Base-by-base conservation (phyloP, 2,888 invertebrate genomes). In the Uloborus plumipes region DNA sequence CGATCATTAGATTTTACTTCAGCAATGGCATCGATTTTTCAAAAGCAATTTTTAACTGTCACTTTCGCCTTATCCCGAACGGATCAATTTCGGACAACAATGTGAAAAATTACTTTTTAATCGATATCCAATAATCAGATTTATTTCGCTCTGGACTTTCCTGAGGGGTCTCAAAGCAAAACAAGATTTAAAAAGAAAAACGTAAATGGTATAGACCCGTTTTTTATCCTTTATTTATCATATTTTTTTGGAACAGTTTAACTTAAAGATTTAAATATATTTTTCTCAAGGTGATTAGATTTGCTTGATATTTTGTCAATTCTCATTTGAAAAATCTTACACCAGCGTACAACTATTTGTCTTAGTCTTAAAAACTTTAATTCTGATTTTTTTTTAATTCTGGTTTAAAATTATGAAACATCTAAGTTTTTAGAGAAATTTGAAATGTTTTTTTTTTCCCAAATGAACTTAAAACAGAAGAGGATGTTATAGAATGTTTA, bases 31-130 rank as follows among this genome's bases (percentile, higher is more conserved):
- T 82, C 83, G 83, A 83, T 83, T 73, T 67, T 62, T 66, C 47
- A 50, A 73, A 77, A 73, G 83, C 83, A 83, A 83, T 83, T 83
- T 69, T 83, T 83, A 77, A 83, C 83, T 83, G 83, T 83, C 83
- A 83, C 69, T 49, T 58, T 66, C 82, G 70, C 70, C 67, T 83
- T 77, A 82, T 82, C 81, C 81, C 15, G 18, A 61, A 47, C n/a
- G 83, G 83, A 83, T 83, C 83, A 83, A 76, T 83, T 73, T 73
- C 73, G 77, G 83, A 83, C 83, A 83, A 83, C 83, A 83, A 73
- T 73, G 83, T 83, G 83, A 83, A 83, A 83, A 83, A 83, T 83
- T 83, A 83, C 83, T 83, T 83, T 83, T 83, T 83, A 83, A 83
- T 83, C 83, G 83, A 83, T 83, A 83, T 77, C 71, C 83, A 69